Evolutionary conservation across 2,888 invertebrate species (phyloP).

Genomic region (Hesperia comma): DNA sequence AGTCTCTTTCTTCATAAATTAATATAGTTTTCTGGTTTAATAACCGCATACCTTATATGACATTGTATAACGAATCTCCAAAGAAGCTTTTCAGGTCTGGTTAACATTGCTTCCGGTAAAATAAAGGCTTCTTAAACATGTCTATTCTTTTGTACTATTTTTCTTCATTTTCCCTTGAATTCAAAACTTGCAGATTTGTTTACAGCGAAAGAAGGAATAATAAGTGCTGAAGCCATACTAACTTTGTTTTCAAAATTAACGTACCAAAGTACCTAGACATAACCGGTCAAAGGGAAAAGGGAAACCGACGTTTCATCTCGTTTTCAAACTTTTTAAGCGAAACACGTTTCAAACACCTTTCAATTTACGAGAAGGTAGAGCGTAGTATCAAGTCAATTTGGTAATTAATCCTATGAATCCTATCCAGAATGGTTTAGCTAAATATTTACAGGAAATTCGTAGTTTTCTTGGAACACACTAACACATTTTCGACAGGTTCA

Average conservation of each 20-base stretch:
- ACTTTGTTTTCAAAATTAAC: too few species aligned
- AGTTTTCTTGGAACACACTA: background rate
- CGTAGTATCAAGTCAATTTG: too few species aligned
- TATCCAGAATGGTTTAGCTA: too few species aligned
- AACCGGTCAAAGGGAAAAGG: too few species aligned
- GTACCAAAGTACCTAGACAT: too few species aligned
- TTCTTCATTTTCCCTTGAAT: slow-evolving; percentile 18
- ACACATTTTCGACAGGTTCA: background rate
- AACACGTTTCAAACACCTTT: too few species aligned
- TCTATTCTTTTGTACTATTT: slow-evolving; percentile 23
- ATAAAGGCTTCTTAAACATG: slow-evolving; percentile 20
- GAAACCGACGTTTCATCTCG: too few species aligned
- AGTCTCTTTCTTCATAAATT: too few species aligned
- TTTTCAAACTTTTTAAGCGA: too few species aligned
- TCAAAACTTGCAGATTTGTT: background rate
- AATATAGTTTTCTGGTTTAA: background rate
- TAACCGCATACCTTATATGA: slow-evolving; percentile 4
- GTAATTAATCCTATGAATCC: too few species aligned
- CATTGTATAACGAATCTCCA: slow-evolving; percentile 7
- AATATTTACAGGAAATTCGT: too few species aligned
- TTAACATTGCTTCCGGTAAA: slow-evolving; percentile 30
- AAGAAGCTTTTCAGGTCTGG: slow-evolving; percentile 33
- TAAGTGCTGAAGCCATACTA: background rate
- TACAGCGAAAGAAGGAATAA: background rate
- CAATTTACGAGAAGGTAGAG: too few species aligned